Evolutionary conservation across 1,140 invertebrate species (phyloP).

Genomic region (Trypoxylus dichotomus): DNA sequence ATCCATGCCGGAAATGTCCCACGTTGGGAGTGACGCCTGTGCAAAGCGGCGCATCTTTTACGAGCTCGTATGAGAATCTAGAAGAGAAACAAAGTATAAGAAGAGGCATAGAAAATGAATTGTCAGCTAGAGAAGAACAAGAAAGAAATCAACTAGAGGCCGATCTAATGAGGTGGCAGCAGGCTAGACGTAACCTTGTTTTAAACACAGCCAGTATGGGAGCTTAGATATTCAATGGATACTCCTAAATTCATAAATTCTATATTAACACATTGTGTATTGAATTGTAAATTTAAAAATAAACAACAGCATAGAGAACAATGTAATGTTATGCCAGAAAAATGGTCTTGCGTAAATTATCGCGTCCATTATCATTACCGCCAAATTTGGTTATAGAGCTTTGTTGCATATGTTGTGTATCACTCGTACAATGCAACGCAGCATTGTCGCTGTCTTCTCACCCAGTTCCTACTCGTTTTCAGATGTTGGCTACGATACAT

Average conservation of each 20-base stretch:
- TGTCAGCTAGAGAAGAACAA: neutral
- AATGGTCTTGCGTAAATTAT: too few relatives aligned
- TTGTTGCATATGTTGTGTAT: too few relatives aligned
- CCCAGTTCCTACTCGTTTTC: too few relatives aligned
- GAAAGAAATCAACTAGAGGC: conserved; percentile 19
- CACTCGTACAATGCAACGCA: too few relatives aligned
- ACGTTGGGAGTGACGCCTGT: neutral
- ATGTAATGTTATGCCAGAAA: too few relatives aligned
- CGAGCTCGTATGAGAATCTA: neutral
- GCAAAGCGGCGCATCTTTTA: neutral
- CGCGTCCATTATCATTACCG: too few relatives aligned
- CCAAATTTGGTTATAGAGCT: too few relatives aligned
- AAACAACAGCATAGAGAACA: too few relatives aligned
- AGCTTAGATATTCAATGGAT: neutral
- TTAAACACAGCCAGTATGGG: conserved; percentile 13
- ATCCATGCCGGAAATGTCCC: neutral
- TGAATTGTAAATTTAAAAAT: neutral
- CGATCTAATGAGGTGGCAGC: neutral
- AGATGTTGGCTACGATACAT: too few relatives aligned
- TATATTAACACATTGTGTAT: neutral
- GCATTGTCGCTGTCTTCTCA: too few relatives aligned
- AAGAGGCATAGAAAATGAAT: neutral
- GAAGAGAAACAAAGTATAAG: neutral
- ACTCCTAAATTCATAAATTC: neutral
- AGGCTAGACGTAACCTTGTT: conserved; percentile 15